Evolutionary conservation across 2,113 vertebrate genomes (phyloP).

Genomic region (Struthio camelus): DNA sequence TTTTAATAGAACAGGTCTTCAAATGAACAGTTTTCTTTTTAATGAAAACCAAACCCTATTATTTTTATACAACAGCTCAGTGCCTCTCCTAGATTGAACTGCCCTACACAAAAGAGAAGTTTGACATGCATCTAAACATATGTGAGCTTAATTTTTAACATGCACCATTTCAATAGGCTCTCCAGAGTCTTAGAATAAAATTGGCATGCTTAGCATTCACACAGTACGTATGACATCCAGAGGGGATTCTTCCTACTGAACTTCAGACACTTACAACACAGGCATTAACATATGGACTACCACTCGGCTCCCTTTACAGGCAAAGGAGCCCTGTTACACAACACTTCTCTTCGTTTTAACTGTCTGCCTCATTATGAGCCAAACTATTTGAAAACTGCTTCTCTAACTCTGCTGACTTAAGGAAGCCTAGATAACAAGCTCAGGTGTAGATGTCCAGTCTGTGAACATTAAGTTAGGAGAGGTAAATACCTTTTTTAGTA

Average conservation of each 20-base stretch:
- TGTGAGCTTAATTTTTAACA: not conserved
- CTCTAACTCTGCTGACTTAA: no score
- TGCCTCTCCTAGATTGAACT: not conserved
- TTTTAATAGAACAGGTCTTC: not conserved
- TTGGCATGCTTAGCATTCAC: not conserved
- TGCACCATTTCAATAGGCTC: fast-evolving
- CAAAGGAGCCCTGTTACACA: not conserved
- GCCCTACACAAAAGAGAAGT: not conserved
- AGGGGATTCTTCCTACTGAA: not conserved
- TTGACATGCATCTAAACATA: not conserved
- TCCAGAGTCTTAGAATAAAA: not conserved
- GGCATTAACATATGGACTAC: not conserved
- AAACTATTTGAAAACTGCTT: not conserved
- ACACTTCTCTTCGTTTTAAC: not conserved
- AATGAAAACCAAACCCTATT: not conserved
- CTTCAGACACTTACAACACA: not conserved
- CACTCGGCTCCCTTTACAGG: not conserved
- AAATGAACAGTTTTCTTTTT: not conserved
- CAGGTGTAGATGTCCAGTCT: not conserved
- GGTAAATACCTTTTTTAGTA: not conserved
- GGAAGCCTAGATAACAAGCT: not conserved
- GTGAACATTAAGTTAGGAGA: not conserved
- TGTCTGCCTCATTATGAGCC: not conserved
- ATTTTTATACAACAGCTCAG: not conserved
- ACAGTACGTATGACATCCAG: not conserved